Base-by-base conservation (phyloP, 2,113 vertebrate genomes). In the Glaucomys volans region DNA sequence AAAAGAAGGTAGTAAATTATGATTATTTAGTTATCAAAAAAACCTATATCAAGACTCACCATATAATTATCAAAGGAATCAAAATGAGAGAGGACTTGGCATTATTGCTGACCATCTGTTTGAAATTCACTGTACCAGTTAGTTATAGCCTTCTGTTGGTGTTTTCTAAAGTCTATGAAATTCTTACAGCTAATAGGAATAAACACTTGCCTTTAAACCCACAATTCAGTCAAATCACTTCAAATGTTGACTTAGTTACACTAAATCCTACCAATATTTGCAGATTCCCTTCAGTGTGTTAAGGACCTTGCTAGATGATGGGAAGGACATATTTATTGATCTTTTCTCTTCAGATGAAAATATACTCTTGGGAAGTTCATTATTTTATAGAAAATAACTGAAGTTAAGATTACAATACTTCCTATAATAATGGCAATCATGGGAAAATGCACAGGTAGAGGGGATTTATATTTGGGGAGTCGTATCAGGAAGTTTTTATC, bases 1-100 rank as follows among this genome's bases (percentile, higher is more conserved):
- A 88, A 95, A n/a, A 86, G 17, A 20, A 54, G 26, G 2, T 32
- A 50, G 3, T n/a, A 57, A 91, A n/a, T 69, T 8, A 50, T 91
- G n/a, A 91, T 20, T 74, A 75, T 86, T 82, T 88, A 67, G 20
- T 30, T 91, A 90, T 79, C 40, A 92, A 76, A 95, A 85, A 79
- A 13, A 66, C 11, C 24, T 3, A 82, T 40, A 22, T 92, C 22
- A 87, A 91, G 9, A n/a, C 22, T 92, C 18, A 87, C 40, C 20
- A 57, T 84, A 74, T 81, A 96, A 95, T 77, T 62, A 37, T 50
- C 85, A 64, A 88, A 94, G 30, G 11, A 92, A 71, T 77, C n/a
- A 88, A 54, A 86, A 47, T 47, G 71, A 96, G 54, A 52, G 66
- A 16, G n/a, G 37, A 54, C 17, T 86, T 94, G 62, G 26, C 52